phyloP scores from a whole-genome alignment of 2,888 invertebrate species.

The Miltochrista miniata region DNA sequence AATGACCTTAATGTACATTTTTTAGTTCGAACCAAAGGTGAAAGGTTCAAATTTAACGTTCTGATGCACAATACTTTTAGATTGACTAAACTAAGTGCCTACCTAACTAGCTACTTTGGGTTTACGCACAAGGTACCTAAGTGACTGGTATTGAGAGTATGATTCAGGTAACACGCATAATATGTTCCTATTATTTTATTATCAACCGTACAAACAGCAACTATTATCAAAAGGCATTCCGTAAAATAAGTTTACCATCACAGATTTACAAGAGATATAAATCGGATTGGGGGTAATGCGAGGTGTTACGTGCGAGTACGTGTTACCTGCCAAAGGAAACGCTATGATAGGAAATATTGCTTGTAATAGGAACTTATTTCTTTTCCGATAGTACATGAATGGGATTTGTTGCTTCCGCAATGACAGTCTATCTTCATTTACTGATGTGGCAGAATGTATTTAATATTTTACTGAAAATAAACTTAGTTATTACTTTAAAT shows the following conservation, averaged over 20 bases:
- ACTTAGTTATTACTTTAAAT: too few relatives aligned
- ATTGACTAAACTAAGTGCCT: too few relatives aligned
- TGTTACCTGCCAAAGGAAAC: not conserved
- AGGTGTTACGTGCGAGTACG: not conserved
- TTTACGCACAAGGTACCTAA: too few relatives aligned
- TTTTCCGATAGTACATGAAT: not conserved
- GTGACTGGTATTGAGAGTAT: too few relatives aligned
- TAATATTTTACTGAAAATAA: too few relatives aligned
- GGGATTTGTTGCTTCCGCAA: not conserved
- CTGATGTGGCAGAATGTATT: not conserved
- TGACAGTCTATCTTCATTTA: not conserved
- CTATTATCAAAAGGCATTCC: not conserved
- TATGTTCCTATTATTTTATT: too few relatives aligned
- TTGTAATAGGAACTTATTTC: slow-evolving; percentile 6
- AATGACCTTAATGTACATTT: not conserved
- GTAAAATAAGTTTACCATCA: slow-evolving; percentile 2
- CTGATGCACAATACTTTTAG: too few relatives aligned
- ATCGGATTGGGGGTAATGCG: slow-evolving; percentile 1
- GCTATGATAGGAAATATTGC: slow-evolving; percentile 6
- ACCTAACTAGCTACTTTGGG: too few relatives aligned
- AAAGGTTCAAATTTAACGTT: too few relatives aligned
- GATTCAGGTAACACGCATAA: too few relatives aligned
- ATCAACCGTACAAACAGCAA: not conserved
- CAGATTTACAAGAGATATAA: slow-evolving; percentile 1
- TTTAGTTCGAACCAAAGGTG: too few relatives aligned